These are phyloP conservation scores for Anarsia innoxiella DNA, from an alignment of 2,888 invertebrate genomes.

Conservation along the genomic window DNA sequence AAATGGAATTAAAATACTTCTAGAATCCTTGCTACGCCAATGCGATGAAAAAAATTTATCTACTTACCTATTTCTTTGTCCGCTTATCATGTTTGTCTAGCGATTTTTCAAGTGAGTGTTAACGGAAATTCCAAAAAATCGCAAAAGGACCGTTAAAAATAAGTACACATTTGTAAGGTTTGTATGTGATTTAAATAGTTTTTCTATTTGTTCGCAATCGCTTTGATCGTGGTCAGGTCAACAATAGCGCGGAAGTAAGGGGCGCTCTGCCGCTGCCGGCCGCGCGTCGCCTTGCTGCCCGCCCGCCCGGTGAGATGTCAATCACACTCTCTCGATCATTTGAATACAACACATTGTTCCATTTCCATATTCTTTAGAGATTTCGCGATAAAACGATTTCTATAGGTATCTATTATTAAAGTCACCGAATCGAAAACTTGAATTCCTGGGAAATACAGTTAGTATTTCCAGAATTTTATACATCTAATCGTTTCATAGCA, in stretches of 20 bases:
- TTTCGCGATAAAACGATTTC: conserved; percentile 58
- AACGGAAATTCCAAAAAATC: conserved; percentile 49
- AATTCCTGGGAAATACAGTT: conserved; percentile 47
- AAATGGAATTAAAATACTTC: neutral
- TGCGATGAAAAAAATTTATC: too few relatives aligned
- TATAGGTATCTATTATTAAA: conserved; percentile 55
- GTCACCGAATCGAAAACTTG: conserved; percentile 54
- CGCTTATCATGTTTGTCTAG: too few relatives aligned
- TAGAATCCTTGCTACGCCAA: neutral
- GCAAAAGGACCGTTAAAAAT: conserved; percentile 34
- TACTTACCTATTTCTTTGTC: too few relatives aligned
- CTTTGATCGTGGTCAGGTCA: conserved; percentile 58
- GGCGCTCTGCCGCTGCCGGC: conserved; percentile 24
- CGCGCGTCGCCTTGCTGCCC: conserved; percentile 29
- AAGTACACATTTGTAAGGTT: conserved; percentile 25
- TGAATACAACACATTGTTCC: conserved; percentile 64
- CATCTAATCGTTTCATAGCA: conserved; percentile 37
- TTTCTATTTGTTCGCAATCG: conserved; percentile 57
- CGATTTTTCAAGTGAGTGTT: too few relatives aligned
- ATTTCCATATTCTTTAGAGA: conserved; percentile 60
- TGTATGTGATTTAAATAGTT: conserved; percentile 56
- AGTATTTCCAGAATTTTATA: conserved; percentile 32
- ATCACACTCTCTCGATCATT: conserved; percentile 68
- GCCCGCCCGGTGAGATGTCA: conserved; percentile 72
- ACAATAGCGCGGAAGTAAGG: conserved; percentile 51